Percentiles rank a stretch among this genome's conserved stretches.
Conservation (phyloP, 2,113 vertebrate species). For the Athene cunicularia region DNA sequence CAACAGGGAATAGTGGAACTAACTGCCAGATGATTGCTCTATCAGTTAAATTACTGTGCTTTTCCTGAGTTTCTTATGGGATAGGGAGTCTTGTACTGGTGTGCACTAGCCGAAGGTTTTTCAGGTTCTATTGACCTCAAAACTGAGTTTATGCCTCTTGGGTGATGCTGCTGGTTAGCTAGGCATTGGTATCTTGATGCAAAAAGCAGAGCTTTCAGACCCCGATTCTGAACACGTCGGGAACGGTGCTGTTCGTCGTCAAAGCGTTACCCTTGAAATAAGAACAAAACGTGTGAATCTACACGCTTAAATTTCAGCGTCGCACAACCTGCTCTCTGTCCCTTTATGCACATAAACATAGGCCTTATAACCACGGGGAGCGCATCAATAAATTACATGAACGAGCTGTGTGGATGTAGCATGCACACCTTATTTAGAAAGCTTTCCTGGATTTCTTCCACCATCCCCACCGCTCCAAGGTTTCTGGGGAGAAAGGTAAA, state of each 20-base stretch:
- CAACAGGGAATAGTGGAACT: not conserved
- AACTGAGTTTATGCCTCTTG: not conserved
- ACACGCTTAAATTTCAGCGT: not conserved
- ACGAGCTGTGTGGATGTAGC: accelerated
- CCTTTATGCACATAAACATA: not conserved
- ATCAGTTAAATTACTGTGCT: accelerated
- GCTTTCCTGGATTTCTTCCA: not conserved
- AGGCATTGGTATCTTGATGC: not conserved
- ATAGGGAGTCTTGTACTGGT: not conserved
- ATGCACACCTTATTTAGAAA: not conserved
- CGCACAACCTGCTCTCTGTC: not conserved
- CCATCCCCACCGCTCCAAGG: accelerated
- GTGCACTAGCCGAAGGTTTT: not conserved
- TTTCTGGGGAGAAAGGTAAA: not conserved
- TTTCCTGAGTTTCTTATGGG: not conserved
- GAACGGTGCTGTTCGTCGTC: not conserved
- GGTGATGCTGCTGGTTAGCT: not conserved
- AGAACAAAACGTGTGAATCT: not conserved
- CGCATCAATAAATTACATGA: not conserved
- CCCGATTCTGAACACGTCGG: accelerated
- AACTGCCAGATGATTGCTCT: accelerated
- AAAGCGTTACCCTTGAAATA: not conserved
- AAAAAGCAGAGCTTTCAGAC: not conserved
- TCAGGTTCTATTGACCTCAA: not conserved
- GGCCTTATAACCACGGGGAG: not conserved